Conservation (phyloP, 64 coral and sea anemone species). For the Pocillopora verrucosa region DNA sequence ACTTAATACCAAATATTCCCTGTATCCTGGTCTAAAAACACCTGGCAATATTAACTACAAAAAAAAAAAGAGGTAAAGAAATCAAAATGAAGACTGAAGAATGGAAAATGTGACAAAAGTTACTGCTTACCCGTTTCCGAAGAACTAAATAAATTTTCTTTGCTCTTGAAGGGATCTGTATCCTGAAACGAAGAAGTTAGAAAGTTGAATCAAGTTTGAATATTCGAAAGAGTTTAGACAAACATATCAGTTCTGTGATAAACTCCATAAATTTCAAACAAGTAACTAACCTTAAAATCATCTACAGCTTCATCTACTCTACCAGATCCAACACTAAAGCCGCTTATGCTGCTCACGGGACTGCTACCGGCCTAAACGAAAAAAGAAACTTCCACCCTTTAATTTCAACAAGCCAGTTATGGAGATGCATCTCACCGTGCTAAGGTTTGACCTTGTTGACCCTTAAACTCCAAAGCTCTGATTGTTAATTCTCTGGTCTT, state of each 20-base stretch:
- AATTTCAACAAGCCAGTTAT: neutral
- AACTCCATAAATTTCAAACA: neutral
- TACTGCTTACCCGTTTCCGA: conserved; percentile 67
- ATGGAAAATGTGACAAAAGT: neutral
- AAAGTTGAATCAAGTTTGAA: neutral
- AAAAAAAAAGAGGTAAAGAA: neutral
- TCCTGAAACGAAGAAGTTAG: conserved; percentile 47
- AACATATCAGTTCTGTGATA: neutral
- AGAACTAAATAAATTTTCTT: conserved; percentile 87
- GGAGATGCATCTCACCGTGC: no score
- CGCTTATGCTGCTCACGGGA: conserved; percentile 99
- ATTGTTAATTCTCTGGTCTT: no score
- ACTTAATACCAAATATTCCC: no score
- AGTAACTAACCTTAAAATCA: conserved; percentile 91
- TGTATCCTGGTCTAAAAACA: no score
- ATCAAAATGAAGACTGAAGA: neutral
- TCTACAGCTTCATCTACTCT: conserved; percentile 98
- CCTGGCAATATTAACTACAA: neutral
- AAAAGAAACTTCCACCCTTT: neutral
- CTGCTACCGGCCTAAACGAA: conserved; percentile 86
- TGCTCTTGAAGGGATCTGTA: conserved; percentile 94
- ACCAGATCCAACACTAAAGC: conserved; percentile 99
- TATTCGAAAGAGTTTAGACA: neutral
- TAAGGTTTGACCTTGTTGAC: no score
- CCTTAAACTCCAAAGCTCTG: no score